A percentile compares a stretch with the other conserved stretches of the same genome.
Conservation (phyloP, 2,113 vertebrate genomes). For the Oreochromis aureus region DNA sequence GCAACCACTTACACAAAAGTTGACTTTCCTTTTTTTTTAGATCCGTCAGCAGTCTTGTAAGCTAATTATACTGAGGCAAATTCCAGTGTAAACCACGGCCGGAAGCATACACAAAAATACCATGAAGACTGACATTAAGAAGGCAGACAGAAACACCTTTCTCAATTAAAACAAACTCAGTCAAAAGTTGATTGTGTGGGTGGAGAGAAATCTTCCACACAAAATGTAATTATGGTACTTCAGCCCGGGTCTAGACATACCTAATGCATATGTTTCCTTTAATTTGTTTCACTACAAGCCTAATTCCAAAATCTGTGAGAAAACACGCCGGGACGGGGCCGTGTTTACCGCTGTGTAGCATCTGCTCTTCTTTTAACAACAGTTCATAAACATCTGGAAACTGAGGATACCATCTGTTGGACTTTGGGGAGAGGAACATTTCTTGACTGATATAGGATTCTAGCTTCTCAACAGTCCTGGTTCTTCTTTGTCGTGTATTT, state of each 20-base stretch:
- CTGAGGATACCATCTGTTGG: background rate
- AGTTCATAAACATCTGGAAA: background rate
- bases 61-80: slow-evolving; percentile 13
- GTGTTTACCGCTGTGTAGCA: background rate
- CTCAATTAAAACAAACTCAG: background rate
- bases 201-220: background rate
- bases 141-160: background rate
- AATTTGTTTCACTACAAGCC: background rate
- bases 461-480: background rate
- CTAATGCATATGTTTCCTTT: background rate
- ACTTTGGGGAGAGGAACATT: background rate
- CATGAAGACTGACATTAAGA: background rate
- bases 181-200: background rate
- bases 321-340: background rate
- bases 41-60: background rate
- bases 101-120: background rate
- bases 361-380: background rate
- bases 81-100: background rate
- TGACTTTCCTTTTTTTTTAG: background rate
- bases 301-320: background rate
- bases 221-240: background rate
- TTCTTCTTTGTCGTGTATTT: background rate
- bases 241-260: background rate
- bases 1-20: background rate
- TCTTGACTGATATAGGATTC: background rate